These are phyloP conservation scores for Anhinga rufa DNA, from an alignment of 2,113 vertebrate genomes.

Conservation along the genomic window DNA sequence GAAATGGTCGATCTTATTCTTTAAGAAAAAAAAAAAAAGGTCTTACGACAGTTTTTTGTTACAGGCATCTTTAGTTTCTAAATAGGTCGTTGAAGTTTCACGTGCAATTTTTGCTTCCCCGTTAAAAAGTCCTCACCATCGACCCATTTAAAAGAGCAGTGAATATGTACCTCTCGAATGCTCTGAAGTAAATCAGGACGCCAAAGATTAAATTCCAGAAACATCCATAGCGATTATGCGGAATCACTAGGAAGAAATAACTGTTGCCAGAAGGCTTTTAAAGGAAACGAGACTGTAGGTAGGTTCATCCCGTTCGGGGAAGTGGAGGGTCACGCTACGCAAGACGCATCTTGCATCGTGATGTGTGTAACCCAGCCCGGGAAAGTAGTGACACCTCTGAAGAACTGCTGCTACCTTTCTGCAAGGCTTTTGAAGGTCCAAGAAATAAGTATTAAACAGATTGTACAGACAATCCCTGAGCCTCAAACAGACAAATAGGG, in stretches of 20 bases:
- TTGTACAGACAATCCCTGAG: constrained; percentile 74
- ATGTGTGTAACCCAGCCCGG: background rate
- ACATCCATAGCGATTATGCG: background rate
- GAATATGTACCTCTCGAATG: background rate
- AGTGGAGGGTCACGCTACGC: background rate
- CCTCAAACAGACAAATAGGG: constrained; percentile 72
- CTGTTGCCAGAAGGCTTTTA: background rate
- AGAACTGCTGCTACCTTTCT: constrained; percentile 73
- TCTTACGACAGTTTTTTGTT: background rate
- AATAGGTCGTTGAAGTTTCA: constrained; percentile 40
- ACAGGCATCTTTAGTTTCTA: background rate
- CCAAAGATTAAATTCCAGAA: background rate
- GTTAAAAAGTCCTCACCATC: background rate
- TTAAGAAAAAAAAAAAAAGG: constrained; percentile 43
- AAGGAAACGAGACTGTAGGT: background rate
- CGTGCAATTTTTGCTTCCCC: constrained; percentile 15
- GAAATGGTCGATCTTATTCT: background rate
- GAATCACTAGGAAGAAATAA: background rate
- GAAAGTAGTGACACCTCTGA: constrained; percentile 56
- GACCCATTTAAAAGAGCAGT: background rate
- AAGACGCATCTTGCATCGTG: background rate
- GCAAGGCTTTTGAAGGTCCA: constrained; percentile 65
- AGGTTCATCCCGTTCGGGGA: background rate
- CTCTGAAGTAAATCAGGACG: background rate
- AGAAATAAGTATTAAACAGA: constrained; percentile 34